phyloP scores from a whole-genome alignment of 2,888 invertebrate genomes.

The Octodonta nipae region DNA sequence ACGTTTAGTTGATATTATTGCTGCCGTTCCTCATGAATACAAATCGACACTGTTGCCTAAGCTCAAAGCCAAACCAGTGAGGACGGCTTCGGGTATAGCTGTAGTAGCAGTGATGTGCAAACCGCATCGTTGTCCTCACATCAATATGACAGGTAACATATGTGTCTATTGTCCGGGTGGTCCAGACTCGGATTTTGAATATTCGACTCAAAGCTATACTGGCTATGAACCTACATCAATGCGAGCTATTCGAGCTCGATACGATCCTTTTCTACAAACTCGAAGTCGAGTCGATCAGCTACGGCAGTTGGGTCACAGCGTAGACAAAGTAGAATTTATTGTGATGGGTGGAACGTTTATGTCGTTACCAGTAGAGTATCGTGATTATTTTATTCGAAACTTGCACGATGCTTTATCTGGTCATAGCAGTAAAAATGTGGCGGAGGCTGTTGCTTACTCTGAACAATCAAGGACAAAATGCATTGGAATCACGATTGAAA shows the following conservation, averaged over 20 bases:
- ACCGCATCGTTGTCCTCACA: constrained; percentile 97
- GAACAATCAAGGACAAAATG: constrained; percentile 92
- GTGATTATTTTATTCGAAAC: constrained; percentile 94
- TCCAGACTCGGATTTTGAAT: constrained; percentile 98
- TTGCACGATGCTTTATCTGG: constrained; percentile 96
- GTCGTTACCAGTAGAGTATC: constrained; percentile 90
- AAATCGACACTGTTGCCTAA: constrained; percentile 84
- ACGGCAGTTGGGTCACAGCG: constrained; percentile 90
- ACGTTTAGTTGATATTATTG: constrained; percentile 91
- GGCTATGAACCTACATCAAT: constrained; percentile 98
- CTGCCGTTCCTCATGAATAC: constrained; percentile 86
- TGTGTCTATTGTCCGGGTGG: constrained; percentile 99
- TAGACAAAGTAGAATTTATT: constrained; percentile 96
- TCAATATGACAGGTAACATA: constrained; percentile 97
- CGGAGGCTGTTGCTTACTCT: constrained; percentile 89
- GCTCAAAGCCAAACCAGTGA: constrained; percentile 82
- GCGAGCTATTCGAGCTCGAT: constrained; percentile 93
- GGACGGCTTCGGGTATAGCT: constrained; percentile 94
- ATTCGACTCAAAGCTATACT: constrained; percentile 98
- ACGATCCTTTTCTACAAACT: constrained; percentile 93
- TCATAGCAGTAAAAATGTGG: constrained; percentile 79
- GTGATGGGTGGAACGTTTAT: constrained; percentile 99
- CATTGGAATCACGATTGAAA: constrained; percentile 99
- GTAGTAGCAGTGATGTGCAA: constrained; percentile 99
- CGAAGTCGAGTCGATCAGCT: constrained; percentile 78